Conservation (phyloP, 2,888 invertebrate genomes). For the Tenodera sinensis region DNA sequence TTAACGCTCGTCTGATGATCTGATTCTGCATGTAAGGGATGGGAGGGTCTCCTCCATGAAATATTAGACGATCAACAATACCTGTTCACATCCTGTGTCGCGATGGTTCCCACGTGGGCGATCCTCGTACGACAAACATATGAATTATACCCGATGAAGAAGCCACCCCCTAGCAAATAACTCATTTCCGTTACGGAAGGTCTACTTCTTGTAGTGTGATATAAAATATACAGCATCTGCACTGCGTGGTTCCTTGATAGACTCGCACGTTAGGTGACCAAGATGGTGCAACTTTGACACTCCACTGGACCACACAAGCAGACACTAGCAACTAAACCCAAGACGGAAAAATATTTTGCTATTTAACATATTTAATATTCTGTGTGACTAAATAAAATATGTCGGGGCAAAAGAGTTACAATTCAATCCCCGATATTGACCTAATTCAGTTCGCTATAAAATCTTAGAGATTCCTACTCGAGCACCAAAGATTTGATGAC, state of each 20-base stretch:
- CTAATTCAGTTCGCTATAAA: too few species aligned
- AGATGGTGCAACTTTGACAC: not conserved
- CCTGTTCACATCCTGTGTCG: not conserved
- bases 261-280: not conserved
- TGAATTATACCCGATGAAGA: not conserved
- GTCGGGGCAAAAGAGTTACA: too few species aligned
- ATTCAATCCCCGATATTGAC: too few species aligned
- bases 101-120: not conserved
- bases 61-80: not conserved
- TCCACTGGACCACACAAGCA: not conserved
- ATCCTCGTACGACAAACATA: not conserved
- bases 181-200: not conserved
- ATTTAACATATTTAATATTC: too few species aligned
- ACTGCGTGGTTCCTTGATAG: not conserved
- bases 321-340: not conserved
- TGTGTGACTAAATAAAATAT: too few species aligned
- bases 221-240: not conserved
- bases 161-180: not conserved
- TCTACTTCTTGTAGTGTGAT: not conserved
- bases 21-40: not conserved
- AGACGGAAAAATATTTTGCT: too few species aligned
- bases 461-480: too few species aligned
- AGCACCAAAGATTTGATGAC: too few species aligned
- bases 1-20: not conserved
- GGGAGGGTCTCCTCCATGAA: not conserved